phyloP scores from a whole-genome alignment of 2,888 invertebrate species.

The Aradus depressus region DNA sequence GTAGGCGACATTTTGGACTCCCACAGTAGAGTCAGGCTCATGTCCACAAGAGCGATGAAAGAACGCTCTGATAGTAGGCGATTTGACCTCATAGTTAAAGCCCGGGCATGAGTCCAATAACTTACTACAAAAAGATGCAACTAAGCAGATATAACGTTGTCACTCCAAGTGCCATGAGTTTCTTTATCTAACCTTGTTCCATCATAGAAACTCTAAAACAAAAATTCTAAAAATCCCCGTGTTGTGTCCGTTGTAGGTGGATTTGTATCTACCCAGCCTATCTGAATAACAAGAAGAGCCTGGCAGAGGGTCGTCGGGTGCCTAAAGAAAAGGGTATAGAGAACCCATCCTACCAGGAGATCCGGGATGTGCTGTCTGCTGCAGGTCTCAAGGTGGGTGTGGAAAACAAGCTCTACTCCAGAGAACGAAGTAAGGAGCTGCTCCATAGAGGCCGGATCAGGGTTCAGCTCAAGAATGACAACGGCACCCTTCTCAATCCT shows the following conservation, averaged over 20 bases:
- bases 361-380: conserved; percentile 78
- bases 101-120: no score
- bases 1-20: no score
- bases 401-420: conserved; percentile 83
- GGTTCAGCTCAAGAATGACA: conserved; percentile 84
- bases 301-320: conserved; percentile 78
- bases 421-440: conserved; percentile 84
- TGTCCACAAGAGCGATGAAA: no score
- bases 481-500: conserved; percentile 61
- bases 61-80: no score
- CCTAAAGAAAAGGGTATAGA: conserved; percentile 79
- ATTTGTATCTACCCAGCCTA: conserved; percentile 82
- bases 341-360: conserved; percentile 90
- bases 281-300: conserved; percentile 82
- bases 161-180: no score
- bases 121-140: no score
- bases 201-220: no score
- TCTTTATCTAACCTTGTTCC: no score
- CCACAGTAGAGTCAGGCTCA: no score
- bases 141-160: no score
- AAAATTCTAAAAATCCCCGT: no score
- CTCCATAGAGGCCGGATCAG: conserved; percentile 76
- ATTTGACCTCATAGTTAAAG: no score
- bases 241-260: conserved; percentile 69
- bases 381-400: conserved; percentile 75